Conservation (phyloP, 2,888 invertebrate species). For the Dinocampus coccinellae region DNA sequence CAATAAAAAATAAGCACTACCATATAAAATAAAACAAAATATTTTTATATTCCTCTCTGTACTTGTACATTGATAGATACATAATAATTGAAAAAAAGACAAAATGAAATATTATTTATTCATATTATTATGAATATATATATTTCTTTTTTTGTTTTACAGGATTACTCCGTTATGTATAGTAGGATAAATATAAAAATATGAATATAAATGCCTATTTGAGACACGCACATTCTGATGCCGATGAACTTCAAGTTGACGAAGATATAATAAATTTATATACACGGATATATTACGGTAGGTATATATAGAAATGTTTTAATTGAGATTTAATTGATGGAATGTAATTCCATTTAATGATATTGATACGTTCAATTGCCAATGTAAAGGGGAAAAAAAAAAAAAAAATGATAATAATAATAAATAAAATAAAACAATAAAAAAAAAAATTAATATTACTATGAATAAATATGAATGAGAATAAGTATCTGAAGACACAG, state of each 20-base stretch:
- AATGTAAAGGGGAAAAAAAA: not conserved
- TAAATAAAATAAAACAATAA: not conserved
- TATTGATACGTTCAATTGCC: not conserved
- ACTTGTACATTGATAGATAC: not conserved
- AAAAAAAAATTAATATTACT: not conserved
- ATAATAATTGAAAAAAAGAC: not conserved
- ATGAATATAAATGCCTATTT: not conserved
- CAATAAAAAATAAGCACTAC: no score
- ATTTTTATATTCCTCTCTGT: not conserved
- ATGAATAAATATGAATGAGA: conserved; percentile 6
- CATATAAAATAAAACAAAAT: not conserved
- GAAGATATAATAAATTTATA: conserved; percentile 9
- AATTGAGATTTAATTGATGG: not conserved
- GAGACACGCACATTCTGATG: not conserved
- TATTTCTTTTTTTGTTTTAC: not conserved
- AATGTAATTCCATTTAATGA: not conserved
- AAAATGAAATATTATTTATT: not conserved
- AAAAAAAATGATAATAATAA: not conserved
- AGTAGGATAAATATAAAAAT: not conserved
- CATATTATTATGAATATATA: not conserved
- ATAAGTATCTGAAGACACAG: not conserved
- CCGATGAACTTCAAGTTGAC: conserved; percentile 14
- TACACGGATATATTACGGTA: not conserved
- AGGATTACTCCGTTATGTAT: conserved; percentile 6
- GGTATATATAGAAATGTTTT: not conserved